These are phyloP conservation scores for Megamerina dolium DNA, from an alignment of 2,888 invertebrate species.

Conservation along the genomic window DNA sequence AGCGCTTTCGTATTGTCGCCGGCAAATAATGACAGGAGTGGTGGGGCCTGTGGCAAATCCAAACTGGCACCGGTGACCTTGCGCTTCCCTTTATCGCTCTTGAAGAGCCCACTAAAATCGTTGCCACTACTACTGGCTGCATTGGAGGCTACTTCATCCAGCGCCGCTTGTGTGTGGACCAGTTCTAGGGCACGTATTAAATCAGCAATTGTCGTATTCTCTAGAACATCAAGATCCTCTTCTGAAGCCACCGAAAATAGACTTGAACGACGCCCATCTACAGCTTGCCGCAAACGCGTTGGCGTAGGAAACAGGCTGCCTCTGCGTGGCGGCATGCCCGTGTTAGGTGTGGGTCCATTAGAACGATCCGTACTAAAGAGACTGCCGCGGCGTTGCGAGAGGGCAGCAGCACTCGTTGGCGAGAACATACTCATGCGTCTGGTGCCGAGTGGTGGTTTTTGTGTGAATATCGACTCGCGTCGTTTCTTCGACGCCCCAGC, in stretches of 20 bases:
- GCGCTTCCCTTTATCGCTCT: constrained; percentile 32
- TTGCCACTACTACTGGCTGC: constrained; percentile 20
- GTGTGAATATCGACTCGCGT: constrained; percentile 41
- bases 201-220: constrained; percentile 78
- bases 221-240: constrained; percentile 55
- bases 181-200: constrained; percentile 70
- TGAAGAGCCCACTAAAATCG: constrained; percentile 12
- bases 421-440: constrained; percentile 41
- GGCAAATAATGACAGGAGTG: constrained; percentile 51
- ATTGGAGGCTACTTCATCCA: constrained; percentile 29
- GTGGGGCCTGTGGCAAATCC: constrained; percentile 50
- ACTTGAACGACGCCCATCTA: constrained; percentile 37
- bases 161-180: constrained; percentile 54
- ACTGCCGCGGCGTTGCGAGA: constrained; percentile 38
- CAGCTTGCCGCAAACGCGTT: constrained; percentile 19
- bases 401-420: constrained; percentile 25
- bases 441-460: constrained; percentile 35
- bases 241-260: constrained; percentile 44
- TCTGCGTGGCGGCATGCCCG: constrained; percentile 29
- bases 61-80: constrained; percentile 53
- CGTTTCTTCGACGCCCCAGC: constrained; percentile 28
- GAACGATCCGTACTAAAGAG: constrained; percentile 27
- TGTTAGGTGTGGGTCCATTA: constrained; percentile 27
- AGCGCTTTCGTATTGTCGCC: constrained; percentile 35
- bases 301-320: constrained; percentile 38